These are phyloP conservation scores for Heliconius erato DNA, from an alignment of 2,888 invertebrate genomes.

Conservation along the genomic window DNA sequence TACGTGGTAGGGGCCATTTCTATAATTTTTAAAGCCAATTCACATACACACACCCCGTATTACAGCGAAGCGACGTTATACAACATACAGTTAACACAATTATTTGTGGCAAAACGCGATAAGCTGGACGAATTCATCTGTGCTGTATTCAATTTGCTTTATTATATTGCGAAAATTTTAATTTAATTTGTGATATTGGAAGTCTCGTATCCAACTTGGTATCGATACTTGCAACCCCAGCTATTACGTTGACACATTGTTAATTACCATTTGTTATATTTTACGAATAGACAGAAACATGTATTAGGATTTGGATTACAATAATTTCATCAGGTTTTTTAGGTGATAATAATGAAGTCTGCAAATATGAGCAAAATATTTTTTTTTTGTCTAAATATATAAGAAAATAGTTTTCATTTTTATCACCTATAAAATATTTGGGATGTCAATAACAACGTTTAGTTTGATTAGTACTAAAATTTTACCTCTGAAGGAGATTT, in stretches of 20 bases:
- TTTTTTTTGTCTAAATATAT: no score
- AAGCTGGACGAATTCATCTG: conserved; percentile 43
- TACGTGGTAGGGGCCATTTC: conserved; percentile 91
- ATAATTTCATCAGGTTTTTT: conserved; percentile 58
- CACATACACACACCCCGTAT: conserved; percentile 75
- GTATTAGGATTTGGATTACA: conserved; percentile 67
- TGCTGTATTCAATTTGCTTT: conserved; percentile 23
- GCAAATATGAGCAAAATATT: no score
- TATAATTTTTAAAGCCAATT: conserved; percentile 85
- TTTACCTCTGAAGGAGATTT: conserved; percentile 82
- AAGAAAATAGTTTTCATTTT: conserved; percentile 16
- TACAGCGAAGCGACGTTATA: conserved; percentile 70
- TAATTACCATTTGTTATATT: conserved; percentile 64
- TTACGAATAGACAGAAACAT: conserved; percentile 66
- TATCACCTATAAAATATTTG: conserved; percentile 22
- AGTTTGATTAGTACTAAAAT: conserved; percentile 49
- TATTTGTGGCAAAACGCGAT: conserved; percentile 57
- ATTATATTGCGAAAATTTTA: conserved; percentile 14
- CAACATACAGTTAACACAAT: conserved; percentile 57
- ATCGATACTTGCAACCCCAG: conserved; percentile 45
- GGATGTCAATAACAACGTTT: conserved; percentile 58
- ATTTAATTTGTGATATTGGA: conserved; percentile 41
- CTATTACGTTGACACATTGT: conserved; percentile 55
- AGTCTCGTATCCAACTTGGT: conserved; percentile 45
- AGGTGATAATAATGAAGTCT: conserved; percentile 54